phyloP scores from a whole-genome alignment of 2,113 vertebrate species.

The Passer montanus region DNA sequence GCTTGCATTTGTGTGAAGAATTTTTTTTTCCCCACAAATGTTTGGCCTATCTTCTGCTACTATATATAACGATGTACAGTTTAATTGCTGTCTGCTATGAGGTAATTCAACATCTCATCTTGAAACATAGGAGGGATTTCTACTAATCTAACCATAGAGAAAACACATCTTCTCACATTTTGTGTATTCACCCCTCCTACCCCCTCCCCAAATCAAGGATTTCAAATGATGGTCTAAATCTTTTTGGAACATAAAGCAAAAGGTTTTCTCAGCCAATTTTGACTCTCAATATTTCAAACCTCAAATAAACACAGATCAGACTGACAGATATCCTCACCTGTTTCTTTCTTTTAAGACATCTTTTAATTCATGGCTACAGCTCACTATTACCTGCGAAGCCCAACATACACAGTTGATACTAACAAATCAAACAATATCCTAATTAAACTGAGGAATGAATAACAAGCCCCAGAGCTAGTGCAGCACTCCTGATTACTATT shows the following conservation, averaged over 20 bases:
- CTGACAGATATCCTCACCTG: neutral
- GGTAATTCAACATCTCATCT: neutral
- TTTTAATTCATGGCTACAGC: neutral
- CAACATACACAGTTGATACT: neutral
- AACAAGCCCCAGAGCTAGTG: neutral
- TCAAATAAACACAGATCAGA: neutral
- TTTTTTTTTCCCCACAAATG: neutral
- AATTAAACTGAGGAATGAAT: neutral
- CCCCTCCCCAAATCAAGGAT: neutral
- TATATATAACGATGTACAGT: neutral
- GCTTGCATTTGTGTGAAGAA: neutral
- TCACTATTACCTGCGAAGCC: neutral
- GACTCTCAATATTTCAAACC: neutral
- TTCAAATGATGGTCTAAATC: neutral
- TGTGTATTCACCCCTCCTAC: neutral
- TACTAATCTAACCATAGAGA: neutral
- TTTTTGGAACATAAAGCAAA: neutral
- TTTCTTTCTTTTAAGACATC: neutral
- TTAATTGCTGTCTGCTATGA: neutral
- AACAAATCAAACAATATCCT: neutral
- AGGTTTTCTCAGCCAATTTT: neutral
- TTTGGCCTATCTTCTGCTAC: neutral
- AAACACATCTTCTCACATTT: neutral
- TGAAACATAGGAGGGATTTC: neutral
- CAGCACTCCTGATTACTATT: conserved; percentile 33